These are phyloP conservation scores for Brachyptera risi DNA, from an alignment of 2,888 invertebrate genomes.

Conservation along the genomic window DNA sequence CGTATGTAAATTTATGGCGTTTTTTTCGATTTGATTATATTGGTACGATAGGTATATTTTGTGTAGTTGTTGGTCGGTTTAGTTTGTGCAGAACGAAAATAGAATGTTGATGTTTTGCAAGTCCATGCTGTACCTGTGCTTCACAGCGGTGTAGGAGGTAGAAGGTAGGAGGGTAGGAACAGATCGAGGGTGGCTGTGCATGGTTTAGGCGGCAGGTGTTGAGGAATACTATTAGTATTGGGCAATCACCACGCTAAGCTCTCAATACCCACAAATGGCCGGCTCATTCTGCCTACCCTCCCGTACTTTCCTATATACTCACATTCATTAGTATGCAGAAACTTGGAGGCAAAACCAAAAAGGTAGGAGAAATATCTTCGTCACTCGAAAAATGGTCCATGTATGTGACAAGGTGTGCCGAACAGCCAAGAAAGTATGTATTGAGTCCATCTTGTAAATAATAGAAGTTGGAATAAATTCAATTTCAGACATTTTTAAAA, in stretches of 20 bases:
- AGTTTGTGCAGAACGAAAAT: background rate
- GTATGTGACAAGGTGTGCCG: background rate
- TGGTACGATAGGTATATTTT: too few relatives aligned
- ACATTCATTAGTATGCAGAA: slow-evolving; percentile 1
- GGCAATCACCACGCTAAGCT: slow-evolving; percentile 7
- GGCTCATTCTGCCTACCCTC: background rate
- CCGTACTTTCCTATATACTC: background rate
- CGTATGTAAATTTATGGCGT: too few relatives aligned
- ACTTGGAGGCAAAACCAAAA: background rate
- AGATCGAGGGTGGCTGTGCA: too few relatives aligned
- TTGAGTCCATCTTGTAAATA: background rate
- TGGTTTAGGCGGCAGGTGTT: background rate
- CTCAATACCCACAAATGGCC: background rate
- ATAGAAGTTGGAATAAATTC: too few relatives aligned
- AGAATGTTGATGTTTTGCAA: background rate
- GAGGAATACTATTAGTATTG: background rate
- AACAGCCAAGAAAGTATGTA: background rate
- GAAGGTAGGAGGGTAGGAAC: background rate
- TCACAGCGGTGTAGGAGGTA: background rate
- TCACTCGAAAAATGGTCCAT: background rate
- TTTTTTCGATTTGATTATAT: too few relatives aligned
- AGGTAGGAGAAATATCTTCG: too few relatives aligned
- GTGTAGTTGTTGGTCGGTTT: too few relatives aligned
- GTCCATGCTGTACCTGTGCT: background rate
- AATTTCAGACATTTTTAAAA: too few relatives aligned